Base-by-base conservation (phyloP, 2,888 invertebrate genomes). In the Clitarchus hookeri region DNA sequence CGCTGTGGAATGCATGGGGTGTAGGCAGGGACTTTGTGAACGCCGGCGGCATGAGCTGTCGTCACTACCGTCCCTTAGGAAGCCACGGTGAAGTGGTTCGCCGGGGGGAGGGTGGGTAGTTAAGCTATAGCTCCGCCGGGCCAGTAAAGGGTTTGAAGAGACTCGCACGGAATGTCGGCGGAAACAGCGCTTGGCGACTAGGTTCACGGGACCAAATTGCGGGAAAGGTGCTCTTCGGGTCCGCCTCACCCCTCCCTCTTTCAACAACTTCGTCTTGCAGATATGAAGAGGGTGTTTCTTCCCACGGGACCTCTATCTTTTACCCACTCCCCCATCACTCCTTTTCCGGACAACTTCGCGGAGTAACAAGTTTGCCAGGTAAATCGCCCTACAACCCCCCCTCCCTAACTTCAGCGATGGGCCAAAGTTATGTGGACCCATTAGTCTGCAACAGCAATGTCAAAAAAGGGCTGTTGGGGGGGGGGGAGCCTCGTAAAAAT, bases 361-460 rank as follows among this genome's bases (percentile, higher is more conserved):
- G 65, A 65, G 65, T 65, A 23, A 65, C 65, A 65, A 65, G 65
- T 65, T 65, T 65, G 65, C 65, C 65, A 65, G 65, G 65, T 65
- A 65, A 65, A 65, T 65, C 65, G 65, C n/a, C 65, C 65, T 65
- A 23, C 65, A 0, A 16, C 65, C n/a, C 65, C 23, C 53, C 19
- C 53, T 8, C 36, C 36, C 36, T 36, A 36, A 1, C 36, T 36
- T 36, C 36, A 36, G 1, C 36, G 36, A 53, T 1, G 19, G 53
- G 19, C 65, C 19, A n/a, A 65, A 65, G 65, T 65, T 65, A 65
- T n/a, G 65, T n/a, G 65, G 19, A n/a, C 16, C 65, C 65, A 65
- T 65, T 65, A 65, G 65, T n/a, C 65, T 4, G 65, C 19, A 65
- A 65, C 23, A 16, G 65, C 53, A 53, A 6, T 53, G 0, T 16